Conservation (phyloP, 1,140 invertebrate genomes). For the Sinella curviseta region DNA sequence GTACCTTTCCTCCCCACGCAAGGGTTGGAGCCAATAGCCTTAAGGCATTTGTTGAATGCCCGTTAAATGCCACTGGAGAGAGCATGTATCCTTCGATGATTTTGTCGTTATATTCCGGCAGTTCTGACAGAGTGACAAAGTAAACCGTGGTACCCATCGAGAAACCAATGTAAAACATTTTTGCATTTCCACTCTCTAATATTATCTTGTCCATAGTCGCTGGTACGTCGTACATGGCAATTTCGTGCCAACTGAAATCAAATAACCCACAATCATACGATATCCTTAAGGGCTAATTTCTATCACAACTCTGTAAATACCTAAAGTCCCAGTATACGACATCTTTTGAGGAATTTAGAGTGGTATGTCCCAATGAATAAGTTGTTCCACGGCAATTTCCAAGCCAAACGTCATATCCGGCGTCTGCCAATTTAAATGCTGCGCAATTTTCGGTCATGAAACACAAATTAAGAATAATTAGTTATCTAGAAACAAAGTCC, state of each 20-base stretch:
- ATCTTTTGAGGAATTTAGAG: conserved; percentile 29
- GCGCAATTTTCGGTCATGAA: neutral
- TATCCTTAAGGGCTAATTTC: neutral
- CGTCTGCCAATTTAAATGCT: conserved; percentile 55
- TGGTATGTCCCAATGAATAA: conserved; percentile 55
- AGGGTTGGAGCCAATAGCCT: neutral
- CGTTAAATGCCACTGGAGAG: neutral
- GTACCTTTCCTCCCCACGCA: neutral
- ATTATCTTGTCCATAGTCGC: conserved; percentile 60
- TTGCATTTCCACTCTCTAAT: conserved; percentile 51
- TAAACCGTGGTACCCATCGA: conserved; percentile 59
- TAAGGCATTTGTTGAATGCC: neutral
- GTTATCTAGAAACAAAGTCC: neutral
- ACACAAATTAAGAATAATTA: neutral
- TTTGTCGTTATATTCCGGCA: conserved; percentile 61
- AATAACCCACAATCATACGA: neutral
- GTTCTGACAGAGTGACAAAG: conserved; percentile 62
- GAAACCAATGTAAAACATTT: conserved; percentile 60
- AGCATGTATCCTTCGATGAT: conserved; percentile 45
- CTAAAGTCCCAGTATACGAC: conserved; percentile 49
- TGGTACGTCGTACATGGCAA: conserved; percentile 62
- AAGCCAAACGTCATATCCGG: conserved; percentile 63
- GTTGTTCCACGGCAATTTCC: conserved; percentile 60
- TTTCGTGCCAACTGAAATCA: conserved; percentile 60
- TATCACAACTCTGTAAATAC: too few species aligned